phyloP scores from a whole-genome alignment of 2,113 vertebrate genomes.

The Periophthalmus modestus region DNA sequence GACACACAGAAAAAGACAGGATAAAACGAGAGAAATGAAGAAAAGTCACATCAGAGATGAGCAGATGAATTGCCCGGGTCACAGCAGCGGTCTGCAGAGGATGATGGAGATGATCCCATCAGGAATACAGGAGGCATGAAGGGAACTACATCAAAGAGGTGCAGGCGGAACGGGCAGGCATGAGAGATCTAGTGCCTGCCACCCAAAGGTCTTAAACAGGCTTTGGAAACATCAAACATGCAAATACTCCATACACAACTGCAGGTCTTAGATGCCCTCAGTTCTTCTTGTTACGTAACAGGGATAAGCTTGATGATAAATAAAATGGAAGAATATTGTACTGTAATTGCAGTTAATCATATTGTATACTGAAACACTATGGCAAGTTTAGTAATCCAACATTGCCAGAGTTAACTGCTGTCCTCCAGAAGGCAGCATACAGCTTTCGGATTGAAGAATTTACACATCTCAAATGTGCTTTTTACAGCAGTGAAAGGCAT shows the following conservation, averaged over 20 bases:
- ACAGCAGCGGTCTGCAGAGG: neutral
- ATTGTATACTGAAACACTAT: neutral
- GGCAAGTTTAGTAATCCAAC: neutral
- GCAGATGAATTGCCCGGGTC: neutral
- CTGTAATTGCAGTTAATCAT: neutral
- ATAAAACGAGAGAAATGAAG: slow-evolving; percentile 13
- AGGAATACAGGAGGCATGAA: slow-evolving; percentile 5
- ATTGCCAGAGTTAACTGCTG: neutral
- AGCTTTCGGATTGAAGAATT: neutral
- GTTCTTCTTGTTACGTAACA: neutral
- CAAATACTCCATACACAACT: slow-evolving; percentile 16
- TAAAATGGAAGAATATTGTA: neutral
- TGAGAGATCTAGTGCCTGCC: slow-evolving; percentile 15
- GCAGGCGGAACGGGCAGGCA: neutral
- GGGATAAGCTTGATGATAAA: neutral
- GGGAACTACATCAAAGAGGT: slow-evolving; percentile 29
- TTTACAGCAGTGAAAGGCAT: neutral
- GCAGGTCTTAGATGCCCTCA: slow-evolving; percentile 5
- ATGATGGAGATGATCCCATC: slow-evolving; percentile 7
- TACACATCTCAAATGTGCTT: neutral
- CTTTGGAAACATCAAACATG: slow-evolving; percentile 36
- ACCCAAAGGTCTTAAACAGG: neutral
- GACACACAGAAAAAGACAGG: slow-evolving; percentile 8
- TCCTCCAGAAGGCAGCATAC: neutral
- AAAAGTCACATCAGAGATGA: neutral